Conservation (phyloP, 2,113 vertebrate genomes). For the Gasterosteus nipponicus region DNA sequence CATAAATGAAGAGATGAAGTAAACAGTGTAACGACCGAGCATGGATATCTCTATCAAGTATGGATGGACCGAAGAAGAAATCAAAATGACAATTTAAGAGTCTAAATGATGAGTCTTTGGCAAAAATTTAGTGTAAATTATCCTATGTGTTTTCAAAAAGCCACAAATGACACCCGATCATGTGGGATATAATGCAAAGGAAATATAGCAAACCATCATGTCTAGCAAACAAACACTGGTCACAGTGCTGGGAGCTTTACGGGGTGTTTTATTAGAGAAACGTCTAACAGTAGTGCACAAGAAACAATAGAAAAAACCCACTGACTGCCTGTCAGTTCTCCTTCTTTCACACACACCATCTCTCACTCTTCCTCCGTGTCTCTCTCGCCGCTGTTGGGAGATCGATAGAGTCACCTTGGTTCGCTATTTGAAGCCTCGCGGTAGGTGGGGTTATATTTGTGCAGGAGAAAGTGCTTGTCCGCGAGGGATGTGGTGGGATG, state of each 20-base stretch:
- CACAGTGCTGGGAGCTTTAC: neutral
- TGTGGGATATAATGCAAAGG: neutral
- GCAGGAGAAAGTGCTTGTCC: slow-evolving; percentile 60
- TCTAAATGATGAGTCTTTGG: neutral
- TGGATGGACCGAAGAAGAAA: neutral
- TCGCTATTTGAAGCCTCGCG: slow-evolving; percentile 82
- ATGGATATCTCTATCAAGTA: neutral
- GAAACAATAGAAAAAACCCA: slow-evolving; percentile 40
- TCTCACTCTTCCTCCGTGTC: slow-evolving; percentile 38
- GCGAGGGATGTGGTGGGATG: slow-evolving; percentile 32
- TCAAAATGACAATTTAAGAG: neutral
- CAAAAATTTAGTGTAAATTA: neutral
- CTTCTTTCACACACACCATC: slow-evolving; percentile 32
- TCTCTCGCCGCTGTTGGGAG: slow-evolving; percentile 70
- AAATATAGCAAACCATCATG: neutral
- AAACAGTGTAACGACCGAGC: slow-evolving; percentile 28
- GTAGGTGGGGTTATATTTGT: slow-evolving; percentile 73
- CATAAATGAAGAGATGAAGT: slow-evolving; percentile 46
- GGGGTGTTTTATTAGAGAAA: slow-evolving; percentile 28
- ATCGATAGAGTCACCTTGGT: slow-evolving; percentile 86
- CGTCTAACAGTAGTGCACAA: slow-evolving; percentile 37
- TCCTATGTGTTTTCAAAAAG: neutral
- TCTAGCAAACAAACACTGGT: neutral
- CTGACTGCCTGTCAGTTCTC: slow-evolving; percentile 51
- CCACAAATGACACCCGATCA: neutral